Percentiles rank a stretch among this genome's conserved stretches.
Conservation (phyloP, 2,797 vertebrate genomes). For the Bucorvus abyssinicus region DNA sequence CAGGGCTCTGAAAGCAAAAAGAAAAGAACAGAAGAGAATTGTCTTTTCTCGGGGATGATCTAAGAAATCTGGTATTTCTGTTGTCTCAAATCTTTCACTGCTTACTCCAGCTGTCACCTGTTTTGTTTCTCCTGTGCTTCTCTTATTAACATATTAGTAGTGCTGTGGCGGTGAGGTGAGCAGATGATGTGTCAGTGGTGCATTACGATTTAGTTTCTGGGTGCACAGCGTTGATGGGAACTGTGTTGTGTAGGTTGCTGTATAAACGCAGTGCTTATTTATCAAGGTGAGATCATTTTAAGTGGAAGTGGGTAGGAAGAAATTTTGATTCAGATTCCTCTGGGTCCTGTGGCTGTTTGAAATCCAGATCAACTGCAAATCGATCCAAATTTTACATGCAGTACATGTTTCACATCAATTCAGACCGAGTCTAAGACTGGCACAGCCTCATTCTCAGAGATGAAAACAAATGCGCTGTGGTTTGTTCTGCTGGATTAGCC, state of each 20-base stretch:
- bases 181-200: background rate
- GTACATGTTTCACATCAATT: background rate
- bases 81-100: background rate
- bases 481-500: background rate
- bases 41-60: background rate
- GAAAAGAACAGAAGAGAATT: conserved; percentile 1
- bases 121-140: background rate
- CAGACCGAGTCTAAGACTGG: background rate
- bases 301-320: background rate
- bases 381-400: background rate
- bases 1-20: conserved; percentile 17
- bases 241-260: background rate
- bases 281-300: background rate
- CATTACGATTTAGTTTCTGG: background rate
- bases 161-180: background rate
- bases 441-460: background rate
- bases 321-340: background rate
- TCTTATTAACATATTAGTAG: background rate
- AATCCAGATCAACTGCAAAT: background rate
- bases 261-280: background rate
- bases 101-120: conserved; percentile 2
- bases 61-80: background rate
- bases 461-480: background rate
- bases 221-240: background rate
- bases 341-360: background rate